Evolutionary conservation across 2,113 vertebrate genomes (phyloP), one percentile per base, ranked within the genome.

Genomic region (Varanus komodoensis): DNA sequence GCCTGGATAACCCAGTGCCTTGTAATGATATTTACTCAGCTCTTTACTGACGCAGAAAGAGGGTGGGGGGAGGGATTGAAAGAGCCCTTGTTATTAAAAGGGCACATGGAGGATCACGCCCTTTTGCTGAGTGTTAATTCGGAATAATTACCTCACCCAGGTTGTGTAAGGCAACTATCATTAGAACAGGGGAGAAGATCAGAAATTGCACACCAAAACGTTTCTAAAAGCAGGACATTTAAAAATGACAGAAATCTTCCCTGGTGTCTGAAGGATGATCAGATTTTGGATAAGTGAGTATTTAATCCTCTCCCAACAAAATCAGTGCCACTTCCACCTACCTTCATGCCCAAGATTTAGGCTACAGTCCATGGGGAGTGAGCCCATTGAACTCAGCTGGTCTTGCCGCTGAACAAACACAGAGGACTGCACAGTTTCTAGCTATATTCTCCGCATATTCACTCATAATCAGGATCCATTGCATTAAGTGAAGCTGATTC

Each of bases 11-110:
- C 54, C 71, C 32, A 9, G 90, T 89, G 89, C 90, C 94, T 92
- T 95, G 91, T 82, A 87, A 93, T 92, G 38, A 21, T 85, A 91
- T 75, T 91, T 93, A 93, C 93, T 95, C 93, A 88, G 52, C 32
- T 84, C 54, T 81, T 96, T 95, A 2, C 29, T 75, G 34, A 34
- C 8, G n/a, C 3, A 21, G 21, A 19, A 15, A 12, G 48, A 50
- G 12, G 95, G 95, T 95, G 94, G 90, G 79, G 79, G 68, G 77
- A 93, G 91, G 95, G 17, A 71, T 82, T 44, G 81, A 89, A 67
- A 91, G 52, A 0, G 27, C 44, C 79, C 78, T 73, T 84, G 9
- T 48, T 79, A 52, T 54, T 73, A 3, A 34, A 32, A 68, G 0
- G 29, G 50, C 54, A 82, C 27, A 27, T 4, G 15, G 4, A 67